Conservation (phyloP, 2,113 vertebrate genomes). For the Amazona guildingii region DNA sequence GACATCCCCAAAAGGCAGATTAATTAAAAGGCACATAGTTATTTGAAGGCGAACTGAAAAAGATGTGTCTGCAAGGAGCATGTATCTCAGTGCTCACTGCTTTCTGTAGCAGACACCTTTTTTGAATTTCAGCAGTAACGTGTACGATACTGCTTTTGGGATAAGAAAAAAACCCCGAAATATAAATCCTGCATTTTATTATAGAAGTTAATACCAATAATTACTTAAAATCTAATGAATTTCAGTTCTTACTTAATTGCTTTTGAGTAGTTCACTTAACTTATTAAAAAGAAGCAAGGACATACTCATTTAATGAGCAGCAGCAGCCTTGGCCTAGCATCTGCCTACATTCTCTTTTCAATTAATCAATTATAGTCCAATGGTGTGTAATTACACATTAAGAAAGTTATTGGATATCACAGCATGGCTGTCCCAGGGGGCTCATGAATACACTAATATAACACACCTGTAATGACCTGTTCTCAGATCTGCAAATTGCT, state of each 20-base stretch:
- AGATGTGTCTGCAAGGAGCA: neutral
- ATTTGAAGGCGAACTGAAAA: neutral
- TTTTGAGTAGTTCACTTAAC: conserved; percentile 80
- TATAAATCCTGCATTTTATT: conserved; percentile 74
- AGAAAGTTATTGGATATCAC: conserved; percentile 81
- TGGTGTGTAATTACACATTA: conserved; percentile 84
- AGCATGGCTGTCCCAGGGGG: conserved; percentile 74
- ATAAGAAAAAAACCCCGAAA: conserved; percentile 14
- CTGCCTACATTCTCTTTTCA: conserved; percentile 82
- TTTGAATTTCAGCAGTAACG: neutral
- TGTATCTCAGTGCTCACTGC: neutral
- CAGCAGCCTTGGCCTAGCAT: conserved; percentile 77
- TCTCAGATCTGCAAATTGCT: conserved; percentile 74
- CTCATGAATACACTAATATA: conserved; percentile 81
- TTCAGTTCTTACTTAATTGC: conserved; percentile 78
- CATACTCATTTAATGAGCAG: conserved; percentile 79
- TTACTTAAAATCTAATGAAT: conserved; percentile 83
- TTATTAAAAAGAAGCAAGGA: conserved; percentile 81
- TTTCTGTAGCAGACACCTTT: neutral
- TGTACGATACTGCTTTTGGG: conserved; percentile 52
- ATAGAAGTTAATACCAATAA: conserved; percentile 76
- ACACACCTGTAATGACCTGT: conserved; percentile 82
- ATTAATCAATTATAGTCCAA: conserved; percentile 84
- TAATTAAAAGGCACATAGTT: neutral
- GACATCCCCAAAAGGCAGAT: neutral